Percentiles rank a stretch among this genome's conserved stretches.
These are phyloP conservation scores for Escarpia spicata DNA, from an alignment of 2,888 invertebrate genomes.

Conservation along the genomic window DNA sequence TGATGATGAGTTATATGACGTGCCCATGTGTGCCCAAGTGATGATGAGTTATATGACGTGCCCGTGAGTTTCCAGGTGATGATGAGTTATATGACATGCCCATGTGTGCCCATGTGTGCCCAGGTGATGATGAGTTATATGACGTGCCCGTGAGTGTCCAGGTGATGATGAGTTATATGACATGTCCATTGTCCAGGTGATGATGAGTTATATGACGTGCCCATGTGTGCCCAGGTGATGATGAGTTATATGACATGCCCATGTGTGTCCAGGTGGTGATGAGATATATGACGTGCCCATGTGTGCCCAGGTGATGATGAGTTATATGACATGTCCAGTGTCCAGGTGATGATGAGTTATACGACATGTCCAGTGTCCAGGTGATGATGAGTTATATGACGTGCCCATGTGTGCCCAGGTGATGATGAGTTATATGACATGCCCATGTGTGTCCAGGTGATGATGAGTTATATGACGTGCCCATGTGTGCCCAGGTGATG, in stretches of 20 bases:
- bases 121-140: background rate
- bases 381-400: slow-evolving; percentile 46
- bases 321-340: background rate
- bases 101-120: slow-evolving; percentile 18
- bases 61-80: background rate
- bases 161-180: slow-evolving; percentile 50
- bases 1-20: background rate
- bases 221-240: slow-evolving; percentile 52
- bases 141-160: slow-evolving; percentile 35
- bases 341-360: background rate
- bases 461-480: slow-evolving; percentile 56
- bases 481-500: background rate
- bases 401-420: background rate
- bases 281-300: background rate
- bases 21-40: too few species aligned
- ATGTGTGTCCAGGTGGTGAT: background rate
- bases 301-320: slow-evolving; percentile 53
- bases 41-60: too few species aligned
- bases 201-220: background rate
- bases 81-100: too few species aligned
- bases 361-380: slow-evolving; percentile 41
- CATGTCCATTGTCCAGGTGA: background rate
- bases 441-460: slow-evolving; percentile 51
- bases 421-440: background rate
- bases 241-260: background rate